A percentile compares a stretch with the other conserved stretches of the same genome.
These are phyloP conservation scores for Cyanistes caeruleus DNA, from an alignment of 2,113 vertebrate genomes.

Conservation along the genomic window DNA sequence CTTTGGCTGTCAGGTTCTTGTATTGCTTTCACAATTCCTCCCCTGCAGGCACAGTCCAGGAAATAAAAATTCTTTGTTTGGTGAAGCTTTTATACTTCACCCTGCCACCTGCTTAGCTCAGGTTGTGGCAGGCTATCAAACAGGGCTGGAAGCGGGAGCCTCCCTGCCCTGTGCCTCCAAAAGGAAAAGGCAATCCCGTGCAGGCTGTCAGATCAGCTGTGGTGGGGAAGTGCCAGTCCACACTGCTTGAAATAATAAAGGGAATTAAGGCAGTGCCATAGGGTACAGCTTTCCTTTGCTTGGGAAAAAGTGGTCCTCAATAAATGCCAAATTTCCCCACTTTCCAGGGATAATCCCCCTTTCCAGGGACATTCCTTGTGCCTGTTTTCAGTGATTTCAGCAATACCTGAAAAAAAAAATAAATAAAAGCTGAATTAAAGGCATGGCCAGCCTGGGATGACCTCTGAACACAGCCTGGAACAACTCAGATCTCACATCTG, in stretches of 20 bases:
- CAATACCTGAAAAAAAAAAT: too few relatives aligned
- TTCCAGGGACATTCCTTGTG: not conserved
- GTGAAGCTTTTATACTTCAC: slow-evolving; percentile 64
- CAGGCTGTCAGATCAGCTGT: not conserved
- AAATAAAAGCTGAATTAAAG: not conserved
- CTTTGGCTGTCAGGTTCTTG: slow-evolving; percentile 57
- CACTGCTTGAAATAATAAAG: not conserved
- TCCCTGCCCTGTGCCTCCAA: not conserved
- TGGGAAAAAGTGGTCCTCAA: not conserved
- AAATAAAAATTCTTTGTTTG: slow-evolving; percentile 76
- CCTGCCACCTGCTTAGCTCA: slow-evolving; percentile 72
- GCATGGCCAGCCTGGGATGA: accelerated
- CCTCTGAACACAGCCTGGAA: not conserved
- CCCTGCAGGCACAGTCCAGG: slow-evolving; percentile 67
- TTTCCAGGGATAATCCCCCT: not conserved
- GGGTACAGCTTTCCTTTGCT: not conserved
- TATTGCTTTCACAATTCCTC: slow-evolving; percentile 72
- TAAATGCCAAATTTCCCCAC: accelerated
- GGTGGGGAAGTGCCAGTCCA: not conserved
- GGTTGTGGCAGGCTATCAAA: slow-evolving; percentile 60
- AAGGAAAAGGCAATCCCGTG: not conserved
- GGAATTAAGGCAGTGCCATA: not conserved
- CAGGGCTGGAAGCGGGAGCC: not conserved
- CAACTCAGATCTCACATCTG: not conserved
- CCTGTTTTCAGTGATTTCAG: not conserved